Conservation (phyloP, 2,888 invertebrate species). For the Rhagonycha fulva region DNA sequence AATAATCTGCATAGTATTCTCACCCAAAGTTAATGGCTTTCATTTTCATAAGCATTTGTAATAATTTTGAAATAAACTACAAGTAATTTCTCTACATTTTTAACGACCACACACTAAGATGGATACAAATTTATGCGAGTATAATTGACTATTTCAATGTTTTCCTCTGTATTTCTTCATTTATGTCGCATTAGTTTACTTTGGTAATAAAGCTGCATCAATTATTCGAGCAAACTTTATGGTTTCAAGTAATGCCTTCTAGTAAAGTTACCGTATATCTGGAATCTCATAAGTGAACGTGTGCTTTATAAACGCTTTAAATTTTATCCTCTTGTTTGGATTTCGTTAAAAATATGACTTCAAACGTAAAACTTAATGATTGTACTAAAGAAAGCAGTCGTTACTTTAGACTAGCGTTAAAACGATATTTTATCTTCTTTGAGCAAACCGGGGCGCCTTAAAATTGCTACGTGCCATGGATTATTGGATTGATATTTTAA, state of each 20-base stretch:
- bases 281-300: neutral
- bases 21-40: no score
- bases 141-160: neutral
- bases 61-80: no score
- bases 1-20: no score
- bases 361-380: conserved; percentile 39
- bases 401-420: conserved; percentile 38
- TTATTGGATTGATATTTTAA: conserved; percentile 50
- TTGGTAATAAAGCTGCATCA: neutral
- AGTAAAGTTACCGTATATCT: neutral
- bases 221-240: neutral
- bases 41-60: no score
- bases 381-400: conserved; percentile 37
- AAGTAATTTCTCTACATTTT: no score
- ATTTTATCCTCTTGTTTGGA: conserved; percentile 8
- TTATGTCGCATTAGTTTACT: neutral
- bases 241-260: neutral
- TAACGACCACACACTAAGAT: neutral
- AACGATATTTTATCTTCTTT: conserved; percentile 40
- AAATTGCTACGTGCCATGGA: conserved; percentile 46
- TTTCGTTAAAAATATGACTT: conserved; percentile 15
- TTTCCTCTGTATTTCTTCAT: neutral
- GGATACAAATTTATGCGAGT: neutral
- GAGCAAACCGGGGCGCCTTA: conserved; percentile 40
- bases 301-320: neutral